These are phyloP conservation scores for Lycocerus yunnanus DNA, from an alignment of 2,888 invertebrate species.

Conservation along the genomic window DNA sequence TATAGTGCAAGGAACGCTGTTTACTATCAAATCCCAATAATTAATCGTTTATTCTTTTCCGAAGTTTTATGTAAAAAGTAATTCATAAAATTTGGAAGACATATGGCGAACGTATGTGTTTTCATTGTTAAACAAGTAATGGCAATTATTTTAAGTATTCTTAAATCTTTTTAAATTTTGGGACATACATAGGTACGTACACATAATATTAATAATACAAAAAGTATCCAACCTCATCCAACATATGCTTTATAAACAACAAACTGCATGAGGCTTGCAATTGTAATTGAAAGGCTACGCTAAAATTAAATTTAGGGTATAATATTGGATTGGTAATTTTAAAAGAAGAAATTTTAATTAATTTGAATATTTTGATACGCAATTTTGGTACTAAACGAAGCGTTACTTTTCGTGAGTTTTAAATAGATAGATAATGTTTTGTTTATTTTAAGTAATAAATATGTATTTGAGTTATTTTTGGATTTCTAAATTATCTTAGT, in stretches of 20 bases:
- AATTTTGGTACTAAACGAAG: neutral
- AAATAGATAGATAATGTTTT: constrained; percentile 2
- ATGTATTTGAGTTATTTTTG: constrained; percentile 2
- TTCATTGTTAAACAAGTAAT: neutral
- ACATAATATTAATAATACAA: neutral
- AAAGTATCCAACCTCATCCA: neutral
- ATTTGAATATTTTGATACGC: neutral
- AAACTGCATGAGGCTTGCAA: neutral
- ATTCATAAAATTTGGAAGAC: neutral
- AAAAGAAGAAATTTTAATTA: neutral
- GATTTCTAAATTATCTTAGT: constrained; percentile 2
- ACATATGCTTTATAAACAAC: neutral
- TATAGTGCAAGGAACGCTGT: neutral
- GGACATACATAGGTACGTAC: too few species aligned
- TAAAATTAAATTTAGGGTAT: neutral
- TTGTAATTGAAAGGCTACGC: neutral
- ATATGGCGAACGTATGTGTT: neutral
- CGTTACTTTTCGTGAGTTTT: neutral
- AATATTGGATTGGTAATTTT: neutral
- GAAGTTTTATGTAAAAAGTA: neutral
- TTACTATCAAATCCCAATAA: neutral
- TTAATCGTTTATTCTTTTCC: neutral
- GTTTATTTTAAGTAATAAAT: constrained; percentile 4
- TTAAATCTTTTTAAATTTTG: neutral
- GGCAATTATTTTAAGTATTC: neutral